phyloP scores from a whole-genome alignment of 2,113 vertebrate genomes.

The Acinonyx jubatus region DNA sequence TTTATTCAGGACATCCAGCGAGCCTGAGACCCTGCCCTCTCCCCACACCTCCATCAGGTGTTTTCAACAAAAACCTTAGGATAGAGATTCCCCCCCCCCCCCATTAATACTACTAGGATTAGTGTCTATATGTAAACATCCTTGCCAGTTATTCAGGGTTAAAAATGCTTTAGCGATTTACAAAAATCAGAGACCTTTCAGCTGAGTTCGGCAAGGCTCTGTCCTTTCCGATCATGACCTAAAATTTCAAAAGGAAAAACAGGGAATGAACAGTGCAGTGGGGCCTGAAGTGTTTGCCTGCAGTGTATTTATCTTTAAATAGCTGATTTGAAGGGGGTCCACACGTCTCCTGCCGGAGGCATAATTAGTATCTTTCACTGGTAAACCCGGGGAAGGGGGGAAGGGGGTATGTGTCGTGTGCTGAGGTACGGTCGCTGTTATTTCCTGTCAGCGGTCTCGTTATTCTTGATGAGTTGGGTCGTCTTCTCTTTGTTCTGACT shows the following conservation, averaged over 20 bases:
- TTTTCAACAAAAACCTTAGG: not conserved
- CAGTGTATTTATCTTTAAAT: conserved; percentile 79
- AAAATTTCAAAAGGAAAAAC: conserved; percentile 66
- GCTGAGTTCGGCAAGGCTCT: conserved; percentile 20
- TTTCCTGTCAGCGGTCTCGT: conserved; percentile 64
- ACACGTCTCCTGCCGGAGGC: conserved; percentile 70
- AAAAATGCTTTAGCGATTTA: conserved; percentile 58
- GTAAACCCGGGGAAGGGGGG: accelerated
- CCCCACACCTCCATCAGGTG: not conserved
- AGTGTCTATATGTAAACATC: not conserved
- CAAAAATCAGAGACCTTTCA: conserved; percentile 11
- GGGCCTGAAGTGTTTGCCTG: conserved; percentile 65
- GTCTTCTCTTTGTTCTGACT: conserved; percentile 67
- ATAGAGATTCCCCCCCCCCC: too few relatives aligned
- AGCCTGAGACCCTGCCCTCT: not conserved
- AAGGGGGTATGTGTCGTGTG: not conserved
- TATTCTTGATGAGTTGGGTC: conserved; percentile 73
- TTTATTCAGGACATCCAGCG: too few relatives aligned
- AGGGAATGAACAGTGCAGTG: not conserved
- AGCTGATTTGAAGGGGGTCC: conserved; percentile 70
- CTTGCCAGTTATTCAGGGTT: not conserved
- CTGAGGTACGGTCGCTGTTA: not conserved
- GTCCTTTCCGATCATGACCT: conserved; percentile 56
- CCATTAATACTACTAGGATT: not conserved
- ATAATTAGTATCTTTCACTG: conserved; percentile 77